Conservation (phyloP, 2,113 vertebrate species). For the Cyanoramphus novaezelandiae region DNA sequence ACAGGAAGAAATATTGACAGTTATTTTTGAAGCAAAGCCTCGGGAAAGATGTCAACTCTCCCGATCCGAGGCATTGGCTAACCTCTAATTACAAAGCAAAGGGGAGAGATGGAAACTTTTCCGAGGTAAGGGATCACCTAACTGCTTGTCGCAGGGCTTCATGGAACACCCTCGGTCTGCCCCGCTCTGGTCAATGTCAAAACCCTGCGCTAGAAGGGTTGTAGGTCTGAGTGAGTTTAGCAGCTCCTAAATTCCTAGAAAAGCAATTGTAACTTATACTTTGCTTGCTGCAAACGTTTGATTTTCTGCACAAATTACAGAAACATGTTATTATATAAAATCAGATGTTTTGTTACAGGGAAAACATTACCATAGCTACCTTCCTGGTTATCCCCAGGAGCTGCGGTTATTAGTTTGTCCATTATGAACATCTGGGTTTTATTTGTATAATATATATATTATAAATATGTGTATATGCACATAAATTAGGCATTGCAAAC, state of each 20-base stretch:
- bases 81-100: conserved; percentile 11
- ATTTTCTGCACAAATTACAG: neutral
- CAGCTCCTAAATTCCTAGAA: conserved; percentile 20
- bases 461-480: fast-evolving
- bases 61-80: conserved; percentile 15
- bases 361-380: neutral
- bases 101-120: conserved; percentile 42
- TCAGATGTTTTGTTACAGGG: neutral
- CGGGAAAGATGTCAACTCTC: conserved; percentile 14
- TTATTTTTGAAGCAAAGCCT: conserved; percentile 36
- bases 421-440: neutral
- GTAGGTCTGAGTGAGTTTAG: neutral
- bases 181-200: conserved; percentile 25
- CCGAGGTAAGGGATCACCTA: conserved; percentile 31
- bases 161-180: neutral
- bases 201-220: neutral
- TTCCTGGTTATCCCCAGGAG: neutral
- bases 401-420: neutral
- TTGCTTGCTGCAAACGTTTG: neutral
- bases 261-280: neutral
- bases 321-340: conserved; percentile 12
- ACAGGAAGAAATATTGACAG: conserved; percentile 41
- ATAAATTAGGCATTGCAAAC: neutral
- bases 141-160: conserved; percentile 18
- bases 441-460: neutral